Evolutionary conservation across 1,140 invertebrate genomes (phyloP), one percentile per base, ranked within the genome.

Genomic region (Physella acuta): DNA sequence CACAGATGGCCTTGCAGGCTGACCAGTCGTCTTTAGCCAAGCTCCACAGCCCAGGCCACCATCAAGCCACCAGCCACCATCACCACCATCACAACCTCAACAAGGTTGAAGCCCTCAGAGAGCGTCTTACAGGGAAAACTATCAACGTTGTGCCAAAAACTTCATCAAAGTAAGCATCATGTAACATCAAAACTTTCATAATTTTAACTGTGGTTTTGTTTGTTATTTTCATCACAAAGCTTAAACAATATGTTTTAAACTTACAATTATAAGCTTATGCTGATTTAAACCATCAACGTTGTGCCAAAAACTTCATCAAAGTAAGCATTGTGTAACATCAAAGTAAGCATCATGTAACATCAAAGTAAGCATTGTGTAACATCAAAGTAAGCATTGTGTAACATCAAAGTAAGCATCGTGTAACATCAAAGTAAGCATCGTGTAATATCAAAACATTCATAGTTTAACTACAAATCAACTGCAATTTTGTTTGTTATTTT

Each of bases 31-130:
- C 51, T n/a, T 20, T 71, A 65, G 71, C 51, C 71, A 76, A 52
- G 60, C 56, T 68, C 26, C 70, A 71, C 20, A 65, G 65, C n/a
- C 52, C 61, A 31, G 20, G 51, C 31, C 66, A 68, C 17, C 53
- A 53, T 37, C 65, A 37, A 2, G n/a, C 3, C 2, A 8, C 16
- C 1, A 24, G 33, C 2, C 66, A 68, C n/a, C 39, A 68, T n/a
- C 70, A 59, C 36, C 71, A 44, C n/a, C 71, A 51, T 53, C 71
- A 52, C 49, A 33, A 44, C 62, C 30, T 59, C 31, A 65, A 58
- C 67, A 71, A 71, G 44, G 68, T 73, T 17, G 74, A 75, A 24
- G 62, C 61, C 2, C 63, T 75, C 1, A 72, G 61, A 49, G 73
- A 75, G 36, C 63, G 73, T 30, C 65, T 75, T 11, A 69, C 71